Base-by-base conservation (phyloP, 2,888 invertebrate genomes). In the Phymatocera aterrima region DNA sequence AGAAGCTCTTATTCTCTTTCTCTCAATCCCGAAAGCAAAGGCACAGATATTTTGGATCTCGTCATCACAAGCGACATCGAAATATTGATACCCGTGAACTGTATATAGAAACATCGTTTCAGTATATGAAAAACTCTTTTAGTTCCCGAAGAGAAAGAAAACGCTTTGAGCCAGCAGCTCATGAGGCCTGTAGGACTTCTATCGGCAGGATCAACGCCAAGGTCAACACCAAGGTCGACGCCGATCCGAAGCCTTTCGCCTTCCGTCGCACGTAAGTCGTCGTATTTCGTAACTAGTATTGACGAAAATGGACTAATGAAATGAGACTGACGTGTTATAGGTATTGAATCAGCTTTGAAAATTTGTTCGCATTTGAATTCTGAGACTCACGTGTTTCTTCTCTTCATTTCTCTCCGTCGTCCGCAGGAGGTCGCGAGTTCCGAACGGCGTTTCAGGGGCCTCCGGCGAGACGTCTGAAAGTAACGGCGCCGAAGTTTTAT, bases 91-190 rank as follows among this genome's bases (percentile, higher is more conserved):
- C n/a, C n/a, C n/a, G n/a, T n/a, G n/a, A n/a, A n/a, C n/a, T n/a
- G n/a, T n/a, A n/a, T n/a, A n/a, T n/a, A n/a, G n/a, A n/a, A n/a
- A n/a, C n/a, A n/a, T n/a, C n/a, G n/a, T n/a, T n/a, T n/a, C n/a
- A n/a, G n/a, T n/a, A n/a, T 2, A 8, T 15, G 28, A 34, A 77
- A 37, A 77, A 21, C 78, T 79, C 65, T 88, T 89, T 18, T 87
- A 95, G 96, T 96, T 46, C 96, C 96, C 0, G 97, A 96, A 85
- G 96, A 96, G 87, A 96, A 96, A 83, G 96, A 96, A 88, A 96
- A 93, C 83, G 91, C 95, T 24, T 88, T 97, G 21, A 95, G 94
- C 82, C 94, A 94, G 83, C 94, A 95, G 74, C 89, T 96, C 79
- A 92, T 93, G 0, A 93, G 95, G 4, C 96, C 96, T 0, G 92